phyloP scores from a whole-genome alignment of 2,113 vertebrate species.

The Oreocharis arfaki region DNA sequence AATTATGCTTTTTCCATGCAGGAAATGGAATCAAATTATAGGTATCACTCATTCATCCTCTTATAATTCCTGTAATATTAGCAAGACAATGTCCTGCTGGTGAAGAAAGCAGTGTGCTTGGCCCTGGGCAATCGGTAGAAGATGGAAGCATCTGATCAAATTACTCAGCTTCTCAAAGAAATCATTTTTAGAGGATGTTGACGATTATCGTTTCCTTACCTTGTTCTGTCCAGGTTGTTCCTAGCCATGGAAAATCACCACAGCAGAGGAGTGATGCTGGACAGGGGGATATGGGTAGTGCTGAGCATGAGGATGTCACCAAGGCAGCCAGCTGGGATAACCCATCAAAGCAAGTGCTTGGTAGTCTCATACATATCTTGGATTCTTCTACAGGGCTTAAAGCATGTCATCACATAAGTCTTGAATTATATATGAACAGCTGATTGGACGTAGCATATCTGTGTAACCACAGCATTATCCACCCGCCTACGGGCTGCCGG shows the following conservation, averaged over 20 bases:
- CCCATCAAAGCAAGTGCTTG: neutral
- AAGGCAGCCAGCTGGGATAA: neutral
- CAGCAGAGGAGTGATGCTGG: neutral
- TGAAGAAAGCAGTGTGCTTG: neutral
- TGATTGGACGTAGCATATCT: neutral
- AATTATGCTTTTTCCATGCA: neutral
- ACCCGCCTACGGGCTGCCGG: neutral
- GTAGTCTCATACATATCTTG: neutral
- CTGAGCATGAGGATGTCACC: neutral
- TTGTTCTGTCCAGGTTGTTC: neutral
- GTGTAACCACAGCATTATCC: neutral
- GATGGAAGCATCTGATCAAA: neutral
- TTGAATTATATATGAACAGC: neutral
- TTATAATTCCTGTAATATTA: neutral
- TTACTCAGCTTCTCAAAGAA: neutral
- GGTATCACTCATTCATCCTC: slow-evolving; percentile 17
- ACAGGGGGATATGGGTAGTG: neutral
- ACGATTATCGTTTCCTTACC: neutral
- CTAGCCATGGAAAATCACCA: neutral
- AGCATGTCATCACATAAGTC: neutral
- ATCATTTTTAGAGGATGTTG: neutral
- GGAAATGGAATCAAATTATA: slow-evolving; percentile 45
- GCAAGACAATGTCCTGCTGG: neutral
- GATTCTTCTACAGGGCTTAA: neutral
- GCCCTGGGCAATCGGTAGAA: neutral